Conservation (phyloP, 2,113 vertebrate species). For the Pseudopodoces humilis region DNA sequence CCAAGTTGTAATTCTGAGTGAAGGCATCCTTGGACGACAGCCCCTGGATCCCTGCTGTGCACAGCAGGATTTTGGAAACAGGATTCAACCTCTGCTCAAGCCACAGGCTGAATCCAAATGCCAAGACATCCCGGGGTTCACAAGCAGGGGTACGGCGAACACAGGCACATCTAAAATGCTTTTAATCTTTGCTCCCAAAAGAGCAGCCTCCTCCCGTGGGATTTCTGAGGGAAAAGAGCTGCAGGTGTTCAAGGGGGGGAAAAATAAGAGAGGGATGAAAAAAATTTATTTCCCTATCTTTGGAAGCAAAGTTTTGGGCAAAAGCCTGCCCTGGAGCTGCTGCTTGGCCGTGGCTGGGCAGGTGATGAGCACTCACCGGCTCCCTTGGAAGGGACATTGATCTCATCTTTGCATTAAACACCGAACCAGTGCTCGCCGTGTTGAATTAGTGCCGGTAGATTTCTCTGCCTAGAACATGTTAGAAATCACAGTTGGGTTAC, state of each 20-base stretch:
- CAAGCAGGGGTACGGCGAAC: not conserved
- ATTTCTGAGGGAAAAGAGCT: not conserved
- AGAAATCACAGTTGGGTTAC: constrained; percentile 73
- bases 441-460: constrained; percentile 77
- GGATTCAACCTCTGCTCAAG: constrained; percentile 16
- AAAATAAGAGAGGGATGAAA: not conserved
- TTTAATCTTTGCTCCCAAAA: constrained; percentile 23
- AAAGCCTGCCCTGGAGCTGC: not conserved
- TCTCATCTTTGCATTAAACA: constrained; percentile 60
- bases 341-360: not conserved
- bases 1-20: constrained; percentile 30
- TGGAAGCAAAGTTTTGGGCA: not conserved
- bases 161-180: constrained; percentile 18
- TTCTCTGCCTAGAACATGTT: constrained; percentile 68
- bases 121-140: not conserved
- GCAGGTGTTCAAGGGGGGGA: not conserved
- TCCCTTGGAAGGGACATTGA: constrained; percentile 31
- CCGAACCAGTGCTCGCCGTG: constrained; percentile 47
- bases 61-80: not conserved
- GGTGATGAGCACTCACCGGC: not conserved
- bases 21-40: constrained; percentile 38
- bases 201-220: not conserved
- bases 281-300: not conserved
- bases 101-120: constrained; percentile 7
- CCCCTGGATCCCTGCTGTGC: constrained; percentile 23